A percentile compares a stretch with the other conserved stretches of the same genome.
phyloP scores from a whole-genome alignment of 2,113 vertebrate species.

The Peromyscus polionotus region DNA sequence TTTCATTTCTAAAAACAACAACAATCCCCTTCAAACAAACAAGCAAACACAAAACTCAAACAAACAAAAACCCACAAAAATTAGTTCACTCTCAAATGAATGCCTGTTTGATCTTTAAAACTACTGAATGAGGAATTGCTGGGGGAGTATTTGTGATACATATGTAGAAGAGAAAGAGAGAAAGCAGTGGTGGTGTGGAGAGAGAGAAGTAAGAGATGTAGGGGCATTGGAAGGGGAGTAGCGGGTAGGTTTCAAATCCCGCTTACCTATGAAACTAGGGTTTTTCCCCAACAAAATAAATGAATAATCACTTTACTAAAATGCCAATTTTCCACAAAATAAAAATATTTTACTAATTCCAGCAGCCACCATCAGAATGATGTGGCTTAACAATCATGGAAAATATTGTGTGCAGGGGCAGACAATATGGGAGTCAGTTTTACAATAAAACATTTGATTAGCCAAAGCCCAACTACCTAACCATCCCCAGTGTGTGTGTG shows the following conservation, averaged over 20 bases:
- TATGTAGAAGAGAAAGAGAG: fast-evolving
- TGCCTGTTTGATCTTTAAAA: constrained; percentile 39
- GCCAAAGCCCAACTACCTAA: neutral
- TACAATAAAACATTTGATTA: neutral
- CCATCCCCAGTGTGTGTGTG: neutral
- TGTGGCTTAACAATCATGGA: neutral
- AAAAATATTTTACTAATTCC: constrained; percentile 54
- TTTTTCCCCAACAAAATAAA: neutral
- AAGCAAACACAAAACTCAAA: neutral
- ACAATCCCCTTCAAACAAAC: neutral
- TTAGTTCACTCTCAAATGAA: constrained; percentile 16
- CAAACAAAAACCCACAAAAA: neutral
- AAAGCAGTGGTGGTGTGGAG: neutral
- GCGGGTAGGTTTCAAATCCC: neutral
- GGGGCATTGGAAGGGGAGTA: neutral
- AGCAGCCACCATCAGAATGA: neutral
- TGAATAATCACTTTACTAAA: constrained; percentile 2
- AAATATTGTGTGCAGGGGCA: neutral
- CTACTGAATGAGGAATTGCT: neutral
- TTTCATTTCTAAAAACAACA: constrained; percentile 23
- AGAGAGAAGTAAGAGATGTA: neutral
- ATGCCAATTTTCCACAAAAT: constrained; percentile 10
- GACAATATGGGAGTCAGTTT: neutral
- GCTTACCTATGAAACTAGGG: neutral
- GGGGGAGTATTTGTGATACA: neutral